These are phyloP conservation scores for Excalfactoria chinensis DNA, from an alignment of 2,113 vertebrate genomes.

Conservation along the genomic window DNA sequence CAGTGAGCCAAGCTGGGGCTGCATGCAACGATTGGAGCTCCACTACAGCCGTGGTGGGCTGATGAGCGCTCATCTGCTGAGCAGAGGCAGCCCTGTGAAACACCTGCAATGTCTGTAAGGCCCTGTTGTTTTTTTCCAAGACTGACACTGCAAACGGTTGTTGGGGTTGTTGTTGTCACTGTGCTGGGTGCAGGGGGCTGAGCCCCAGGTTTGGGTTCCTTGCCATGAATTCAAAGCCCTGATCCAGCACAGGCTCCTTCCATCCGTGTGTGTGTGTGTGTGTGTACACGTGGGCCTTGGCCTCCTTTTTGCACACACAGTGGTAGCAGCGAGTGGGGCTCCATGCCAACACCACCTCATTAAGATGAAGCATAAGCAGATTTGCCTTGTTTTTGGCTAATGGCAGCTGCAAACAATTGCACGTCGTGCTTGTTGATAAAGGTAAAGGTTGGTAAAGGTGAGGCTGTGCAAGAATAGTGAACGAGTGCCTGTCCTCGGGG, in stretches of 20 bases:
- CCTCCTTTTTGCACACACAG: conserved; percentile 60
- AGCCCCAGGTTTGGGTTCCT: no score
- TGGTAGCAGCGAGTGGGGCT: conserved; percentile 67
- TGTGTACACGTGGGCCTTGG: conserved; percentile 10
- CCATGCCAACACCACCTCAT: conserved; percentile 46
- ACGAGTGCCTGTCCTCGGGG: no score
- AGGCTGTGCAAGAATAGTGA: background rate
- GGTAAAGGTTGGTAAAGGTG: background rate
- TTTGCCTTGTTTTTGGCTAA: conserved; percentile 73
- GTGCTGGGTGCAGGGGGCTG: no score
- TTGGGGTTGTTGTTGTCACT: background rate
- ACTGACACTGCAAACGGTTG: background rate
- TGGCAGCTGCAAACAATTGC: conserved; percentile 77
- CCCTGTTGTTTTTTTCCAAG: background rate
- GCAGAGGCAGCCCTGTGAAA: background rate
- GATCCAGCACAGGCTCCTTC: background rate
- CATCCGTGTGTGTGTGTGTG: background rate
- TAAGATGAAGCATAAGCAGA: conserved; percentile 74
- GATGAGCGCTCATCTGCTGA: background rate
- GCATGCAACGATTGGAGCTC: background rate
- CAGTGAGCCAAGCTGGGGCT: background rate
- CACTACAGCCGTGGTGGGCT: background rate
- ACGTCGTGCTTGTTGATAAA: conserved; percentile 54
- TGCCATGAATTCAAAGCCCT: no score
- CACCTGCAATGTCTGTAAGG: no score